A percentile compares a stretch with the other conserved stretches of the same genome.
Evolutionary conservation across 1,140 invertebrate species (phyloP).

Genomic region (Saxidomus purpurata): DNA sequence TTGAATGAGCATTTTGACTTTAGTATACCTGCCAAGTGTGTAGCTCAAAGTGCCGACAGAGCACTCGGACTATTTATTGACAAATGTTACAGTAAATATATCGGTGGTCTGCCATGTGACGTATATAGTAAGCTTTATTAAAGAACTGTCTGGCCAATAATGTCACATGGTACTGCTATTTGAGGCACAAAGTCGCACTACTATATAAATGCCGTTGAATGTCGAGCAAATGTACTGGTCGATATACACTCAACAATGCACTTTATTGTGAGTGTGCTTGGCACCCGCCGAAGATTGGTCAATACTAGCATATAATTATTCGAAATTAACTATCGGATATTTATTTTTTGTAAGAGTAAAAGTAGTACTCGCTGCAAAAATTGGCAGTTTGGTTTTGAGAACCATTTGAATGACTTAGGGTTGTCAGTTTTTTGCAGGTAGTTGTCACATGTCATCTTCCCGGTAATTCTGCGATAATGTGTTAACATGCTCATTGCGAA

Average conservation of each 20-base stretch:
- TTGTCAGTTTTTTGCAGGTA: background rate
- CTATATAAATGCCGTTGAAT: background rate
- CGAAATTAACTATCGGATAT: background rate
- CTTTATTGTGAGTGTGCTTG: background rate
- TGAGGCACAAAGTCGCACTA: background rate
- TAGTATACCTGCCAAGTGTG: constrained; percentile 4
- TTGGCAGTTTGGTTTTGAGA: background rate
- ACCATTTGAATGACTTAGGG: background rate
- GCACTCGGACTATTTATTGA: constrained; percentile 17
- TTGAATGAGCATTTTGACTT: too few species aligned
- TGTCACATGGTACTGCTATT: constrained; percentile 14
- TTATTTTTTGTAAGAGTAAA: background rate
- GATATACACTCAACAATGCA: background rate
- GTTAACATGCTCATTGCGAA: background rate
- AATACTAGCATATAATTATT: background rate
- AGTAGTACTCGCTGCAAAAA: constrained; percentile 2
- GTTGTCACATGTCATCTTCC: background rate
- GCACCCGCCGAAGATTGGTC: background rate
- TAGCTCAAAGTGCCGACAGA: constrained; percentile 16
- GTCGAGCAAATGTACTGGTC: background rate
- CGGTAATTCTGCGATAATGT: background rate
- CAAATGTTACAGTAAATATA: constrained; percentile 36
- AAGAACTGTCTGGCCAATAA: too few species aligned
- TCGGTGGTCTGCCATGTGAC: constrained; percentile 16
- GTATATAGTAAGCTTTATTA: constrained; percentile 20